Evolutionary conservation across 2,888 invertebrate genomes (phyloP), one percentile per base, ranked within the genome.

Genomic region (Netelia inedita): DNA sequence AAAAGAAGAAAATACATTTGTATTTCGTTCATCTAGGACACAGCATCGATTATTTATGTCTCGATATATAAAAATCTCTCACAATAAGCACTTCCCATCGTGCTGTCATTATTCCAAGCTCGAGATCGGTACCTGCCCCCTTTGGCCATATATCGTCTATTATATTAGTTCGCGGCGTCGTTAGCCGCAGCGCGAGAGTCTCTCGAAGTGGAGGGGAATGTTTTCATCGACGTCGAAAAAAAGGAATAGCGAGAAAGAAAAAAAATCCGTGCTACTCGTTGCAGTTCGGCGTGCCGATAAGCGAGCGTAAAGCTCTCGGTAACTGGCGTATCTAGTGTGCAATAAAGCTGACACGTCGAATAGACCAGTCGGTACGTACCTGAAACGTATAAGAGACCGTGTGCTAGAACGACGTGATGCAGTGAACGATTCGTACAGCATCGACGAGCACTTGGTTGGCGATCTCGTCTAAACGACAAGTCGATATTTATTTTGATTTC

Each of bases 301-400:
- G 90, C 85, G 84, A 79, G 84, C 85, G 87, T 89, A 89, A 87
- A 89, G 89, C 87, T 89, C 87, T 86, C 46, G 72, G 85, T 89
- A 90, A 90, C 88, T 88, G 87, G 87, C 88, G 88, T 90, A 89
- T 89, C 88, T 89, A 86, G 84, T 85, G 86, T 73, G 89, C 86
- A 89, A 90, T 90, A 90, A 90, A 89, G 88, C 79, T 91, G 85
- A 86, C 82, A 85, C 85, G 86, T 83, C 87, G 86, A 89, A 89
- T 88, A 88, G 88, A 87, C 88, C 59, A 72, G 55, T 41, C 21
- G 55, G 66, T 74, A 81, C 83, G 85, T 87, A 88, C 80, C 57
- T 10, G 9, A 61, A 85, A 73, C 87, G 84, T 90, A 91, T 90
- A 91, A 91, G 89, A 91, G 89, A 85, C 87, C 86, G 85, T 50